Conservation (phyloP, 1,140 invertebrate species). For the Schlechtendalia chinensis region DNA sequence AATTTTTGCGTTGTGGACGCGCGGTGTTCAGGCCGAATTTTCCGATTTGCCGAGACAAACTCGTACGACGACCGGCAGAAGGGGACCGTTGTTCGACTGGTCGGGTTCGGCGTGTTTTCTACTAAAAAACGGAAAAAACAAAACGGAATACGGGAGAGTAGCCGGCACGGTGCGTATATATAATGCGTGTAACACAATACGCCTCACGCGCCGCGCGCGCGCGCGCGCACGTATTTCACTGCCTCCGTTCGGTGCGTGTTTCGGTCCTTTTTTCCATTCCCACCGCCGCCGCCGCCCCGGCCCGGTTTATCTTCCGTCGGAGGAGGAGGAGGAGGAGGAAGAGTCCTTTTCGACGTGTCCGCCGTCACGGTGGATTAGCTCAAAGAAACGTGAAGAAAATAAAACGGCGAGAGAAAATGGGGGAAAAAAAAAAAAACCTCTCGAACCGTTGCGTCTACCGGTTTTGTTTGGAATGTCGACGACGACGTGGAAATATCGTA, state of each 20-base stretch:
- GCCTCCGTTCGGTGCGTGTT: conserved; percentile 22
- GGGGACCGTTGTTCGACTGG: no score
- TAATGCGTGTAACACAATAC: conserved; percentile 32
- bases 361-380: conserved; percentile 39
- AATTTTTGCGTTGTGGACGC: no score
- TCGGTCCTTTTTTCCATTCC: neutral
- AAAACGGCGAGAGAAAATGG: neutral
- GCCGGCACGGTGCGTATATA: no score
- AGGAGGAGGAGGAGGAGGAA: no score
- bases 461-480: neutral
- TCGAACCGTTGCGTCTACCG: neutral
- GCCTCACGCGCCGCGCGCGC: neutral
- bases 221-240: neutral
- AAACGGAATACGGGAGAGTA: no score
- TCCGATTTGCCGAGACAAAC: no score
- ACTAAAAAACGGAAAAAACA: neutral
- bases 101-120: neutral
- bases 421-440: neutral
- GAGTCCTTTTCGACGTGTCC: conserved; percentile 40
- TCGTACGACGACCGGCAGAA: no score
- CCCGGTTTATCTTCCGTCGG: neutral
- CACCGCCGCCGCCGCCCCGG: no score
- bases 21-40: no score
- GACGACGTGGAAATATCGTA: neutral
- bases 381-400: conserved; percentile 4